Evolutionary conservation across 2,888 invertebrate genomes (phyloP).

Genomic region (Julus scandinavius): DNA sequence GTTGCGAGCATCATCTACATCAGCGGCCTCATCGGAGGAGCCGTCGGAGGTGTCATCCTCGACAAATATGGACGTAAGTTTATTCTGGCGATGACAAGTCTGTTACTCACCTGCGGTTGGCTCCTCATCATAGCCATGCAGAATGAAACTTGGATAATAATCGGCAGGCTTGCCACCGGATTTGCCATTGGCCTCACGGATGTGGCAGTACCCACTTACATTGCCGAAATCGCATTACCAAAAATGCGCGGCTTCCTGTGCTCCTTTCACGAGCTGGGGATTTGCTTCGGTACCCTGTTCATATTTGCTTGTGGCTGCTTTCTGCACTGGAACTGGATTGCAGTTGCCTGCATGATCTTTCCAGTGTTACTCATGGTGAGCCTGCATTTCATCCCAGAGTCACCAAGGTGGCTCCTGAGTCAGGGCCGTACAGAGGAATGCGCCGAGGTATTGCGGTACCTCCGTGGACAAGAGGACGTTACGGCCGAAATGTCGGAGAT

Average conservation of each 20-base stretch:
- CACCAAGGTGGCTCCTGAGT: constrained; percentile 53
- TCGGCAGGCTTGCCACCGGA: constrained; percentile 58
- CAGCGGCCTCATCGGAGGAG: constrained; percentile 12
- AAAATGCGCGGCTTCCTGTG: constrained; percentile 57
- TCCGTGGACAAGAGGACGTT: constrained; percentile 48
- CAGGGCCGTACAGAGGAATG: neutral
- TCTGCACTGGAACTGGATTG: constrained; percentile 54
- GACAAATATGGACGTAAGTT: constrained; percentile 51
- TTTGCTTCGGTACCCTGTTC: constrained; percentile 49
- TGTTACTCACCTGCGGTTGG: constrained; percentile 42
- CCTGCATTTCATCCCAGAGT: constrained; percentile 53
- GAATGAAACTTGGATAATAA: constrained; percentile 44
- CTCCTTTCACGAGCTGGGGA: constrained; percentile 56
- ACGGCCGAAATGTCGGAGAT: constrained; percentile 12
- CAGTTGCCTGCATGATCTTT: constrained; percentile 47
- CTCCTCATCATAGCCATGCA: neutral
- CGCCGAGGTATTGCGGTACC: neutral
- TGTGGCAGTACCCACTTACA: constrained; percentile 55
- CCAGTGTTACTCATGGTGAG: neutral
- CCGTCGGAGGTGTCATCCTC: neutral
- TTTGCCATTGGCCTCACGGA: constrained; percentile 57
- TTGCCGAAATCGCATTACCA: constrained; percentile 57
- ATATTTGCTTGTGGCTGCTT: constrained; percentile 48
- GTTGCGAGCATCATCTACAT: constrained; percentile 47
- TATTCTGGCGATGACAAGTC: neutral